Evolutionary conservation across 2,113 vertebrate genomes (phyloP).

Genomic region (Gnathonemus longibarbis): DNA sequence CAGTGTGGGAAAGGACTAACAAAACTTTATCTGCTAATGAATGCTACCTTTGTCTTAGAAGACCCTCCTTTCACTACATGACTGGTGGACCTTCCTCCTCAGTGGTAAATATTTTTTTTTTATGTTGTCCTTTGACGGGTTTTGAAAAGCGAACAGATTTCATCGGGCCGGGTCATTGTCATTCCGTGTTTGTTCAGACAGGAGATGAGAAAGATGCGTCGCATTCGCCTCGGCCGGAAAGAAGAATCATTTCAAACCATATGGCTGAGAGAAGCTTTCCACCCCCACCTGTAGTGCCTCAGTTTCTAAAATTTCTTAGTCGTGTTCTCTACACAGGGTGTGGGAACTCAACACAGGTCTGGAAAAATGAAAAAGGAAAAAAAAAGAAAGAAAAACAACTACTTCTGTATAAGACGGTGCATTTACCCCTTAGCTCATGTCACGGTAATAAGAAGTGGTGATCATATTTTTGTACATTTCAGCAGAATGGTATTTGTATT

Average conservation of each 20-base stretch:
- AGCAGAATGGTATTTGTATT: background rate
- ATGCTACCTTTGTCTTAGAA: background rate
- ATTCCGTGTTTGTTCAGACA: background rate
- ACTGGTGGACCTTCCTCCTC: background rate
- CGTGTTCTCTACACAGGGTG: background rate
- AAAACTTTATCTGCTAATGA: conserved; percentile 16
- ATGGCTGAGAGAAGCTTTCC: background rate
- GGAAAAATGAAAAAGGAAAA: background rate
- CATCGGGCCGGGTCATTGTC: background rate
- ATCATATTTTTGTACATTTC: background rate
- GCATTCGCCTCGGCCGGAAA: background rate
- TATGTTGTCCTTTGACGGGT: background rate
- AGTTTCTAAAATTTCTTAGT: background rate
- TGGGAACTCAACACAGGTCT: background rate
- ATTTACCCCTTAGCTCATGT: background rate
- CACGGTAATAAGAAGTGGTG: background rate
- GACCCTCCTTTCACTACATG: background rate
- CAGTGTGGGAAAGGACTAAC: background rate
- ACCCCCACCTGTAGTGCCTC: background rate
- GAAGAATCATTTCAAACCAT: background rate
- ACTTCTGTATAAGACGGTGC: no score
- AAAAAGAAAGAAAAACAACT: background rate
- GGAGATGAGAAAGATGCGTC: background rate
- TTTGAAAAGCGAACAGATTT: background rate
- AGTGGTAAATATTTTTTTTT: background rate